Percentiles rank a stretch among this genome's conserved stretches.
Evolutionary conservation across 2,888 invertebrate genomes (phyloP).

Genomic region (Chrysolina oricalcia): DNA sequence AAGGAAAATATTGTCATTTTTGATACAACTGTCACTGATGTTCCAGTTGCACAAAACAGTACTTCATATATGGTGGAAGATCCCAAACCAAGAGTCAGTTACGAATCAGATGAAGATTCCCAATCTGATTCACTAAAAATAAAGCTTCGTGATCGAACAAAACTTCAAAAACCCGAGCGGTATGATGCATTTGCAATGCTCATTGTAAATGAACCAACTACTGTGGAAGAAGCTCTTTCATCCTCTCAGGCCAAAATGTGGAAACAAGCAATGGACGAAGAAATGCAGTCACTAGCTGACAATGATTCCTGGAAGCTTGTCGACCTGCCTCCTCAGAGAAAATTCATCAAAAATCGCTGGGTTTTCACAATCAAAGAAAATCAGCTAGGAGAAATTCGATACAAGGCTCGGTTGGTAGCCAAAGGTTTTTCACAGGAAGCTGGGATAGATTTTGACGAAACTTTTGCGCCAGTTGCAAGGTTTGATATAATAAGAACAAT

Average conservation of each 20-base stretch:
- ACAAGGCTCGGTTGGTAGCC: slow-evolving; percentile 46
- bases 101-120: too few relatives aligned
- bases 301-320: slow-evolving; percentile 44
- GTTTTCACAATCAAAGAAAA: slow-evolving; percentile 39
- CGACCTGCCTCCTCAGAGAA: slow-evolving; percentile 31
- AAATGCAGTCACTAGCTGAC: too few relatives aligned
- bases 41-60: too few relatives aligned
- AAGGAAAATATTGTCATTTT: too few relatives aligned
- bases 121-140: too few relatives aligned
- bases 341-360: slow-evolving; percentile 45
- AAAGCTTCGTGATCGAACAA: background rate
- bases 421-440: slow-evolving; percentile 45
- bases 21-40: too few relatives aligned
- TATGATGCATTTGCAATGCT: background rate
- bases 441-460: slow-evolving; percentile 21
- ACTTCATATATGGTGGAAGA: too few relatives aligned
- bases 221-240: background rate
- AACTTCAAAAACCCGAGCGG: background rate
- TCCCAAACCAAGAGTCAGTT: too few relatives aligned
- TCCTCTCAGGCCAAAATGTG: slow-evolving; percentile 17
- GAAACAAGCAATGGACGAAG: slow-evolving; percentile 41
- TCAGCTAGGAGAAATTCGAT: slow-evolving; percentile 38
- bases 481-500: slow-evolving; percentile 42
- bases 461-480: slow-evolving; percentile 38
- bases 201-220: background rate